phyloP scores from a whole-genome alignment of 1,140 invertebrate genomes.

The Episyrphus balteatus region DNA sequence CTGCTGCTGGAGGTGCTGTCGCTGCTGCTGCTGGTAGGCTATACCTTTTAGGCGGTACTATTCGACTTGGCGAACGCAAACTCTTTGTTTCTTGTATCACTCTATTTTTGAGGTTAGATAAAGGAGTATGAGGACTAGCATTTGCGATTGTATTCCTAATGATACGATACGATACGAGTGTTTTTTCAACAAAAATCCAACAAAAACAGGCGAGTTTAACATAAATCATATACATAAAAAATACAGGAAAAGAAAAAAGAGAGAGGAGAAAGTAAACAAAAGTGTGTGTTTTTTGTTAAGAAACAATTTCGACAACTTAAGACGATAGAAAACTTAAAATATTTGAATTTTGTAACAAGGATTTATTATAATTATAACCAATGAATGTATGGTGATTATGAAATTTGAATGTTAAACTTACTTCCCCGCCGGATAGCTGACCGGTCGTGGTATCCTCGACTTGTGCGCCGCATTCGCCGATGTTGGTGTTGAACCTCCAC shows the following conservation, averaged over 20 bases:
- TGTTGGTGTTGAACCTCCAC: conserved; percentile 36
- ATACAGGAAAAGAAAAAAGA: background rate
- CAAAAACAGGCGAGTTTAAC: background rate
- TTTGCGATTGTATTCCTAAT: background rate
- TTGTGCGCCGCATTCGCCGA: conserved; percentile 35
- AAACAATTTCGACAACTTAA: background rate
- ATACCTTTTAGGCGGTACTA: conserved; percentile 33
- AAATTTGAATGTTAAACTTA: conserved; percentile 25
- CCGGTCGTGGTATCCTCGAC: conserved; percentile 59
- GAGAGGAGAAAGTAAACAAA: background rate
- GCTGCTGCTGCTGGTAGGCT: conserved; percentile 15
- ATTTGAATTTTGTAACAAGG: conserved; percentile 1
- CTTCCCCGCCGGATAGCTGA: conserved; percentile 47
- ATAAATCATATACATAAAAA: background rate
- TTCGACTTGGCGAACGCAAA: conserved; percentile 29
- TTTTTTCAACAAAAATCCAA: background rate
- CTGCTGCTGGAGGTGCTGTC: background rate
- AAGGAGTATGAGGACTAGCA: background rate
- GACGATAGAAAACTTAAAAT: conserved; percentile 7
- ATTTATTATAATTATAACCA: conserved; percentile 5
- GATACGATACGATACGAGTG: background rate
- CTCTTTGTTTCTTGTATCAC: conserved; percentile 12
- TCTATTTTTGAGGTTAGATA: background rate
- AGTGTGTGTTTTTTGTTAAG: background rate
- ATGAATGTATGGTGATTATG: conserved; percentile 9